These are phyloP conservation scores for Xiphophorus couchianus DNA, from an alignment of 2,113 vertebrate species.

Conservation along the genomic window DNA sequence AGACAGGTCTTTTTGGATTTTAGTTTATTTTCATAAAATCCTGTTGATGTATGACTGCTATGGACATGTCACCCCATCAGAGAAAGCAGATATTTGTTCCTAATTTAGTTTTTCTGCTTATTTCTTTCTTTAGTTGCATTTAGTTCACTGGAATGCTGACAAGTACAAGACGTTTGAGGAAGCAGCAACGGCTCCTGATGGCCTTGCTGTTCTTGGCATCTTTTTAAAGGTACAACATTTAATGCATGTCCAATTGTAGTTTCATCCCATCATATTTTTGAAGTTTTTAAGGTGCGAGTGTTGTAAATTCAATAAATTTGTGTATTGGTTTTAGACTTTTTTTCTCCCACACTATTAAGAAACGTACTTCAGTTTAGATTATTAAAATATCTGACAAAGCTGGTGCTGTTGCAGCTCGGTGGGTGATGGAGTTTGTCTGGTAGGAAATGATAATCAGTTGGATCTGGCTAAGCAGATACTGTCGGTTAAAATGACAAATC, in stretches of 20 bases:
- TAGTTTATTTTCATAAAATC: neutral
- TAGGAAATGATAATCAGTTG: no score
- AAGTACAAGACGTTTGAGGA: slow-evolving; percentile 90
- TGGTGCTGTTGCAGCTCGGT: neutral
- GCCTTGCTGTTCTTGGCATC: slow-evolving; percentile 92
- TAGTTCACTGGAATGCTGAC: slow-evolving; percentile 96
- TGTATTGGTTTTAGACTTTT: neutral
- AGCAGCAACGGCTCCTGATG: slow-evolving; percentile 87
- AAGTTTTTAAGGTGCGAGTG: neutral
- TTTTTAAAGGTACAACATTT: slow-evolving; percentile 89
- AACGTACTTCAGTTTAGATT: neutral
- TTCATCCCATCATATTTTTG: neutral
- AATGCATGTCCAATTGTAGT: neutral
- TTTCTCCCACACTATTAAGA: neutral
- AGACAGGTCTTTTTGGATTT: no score
- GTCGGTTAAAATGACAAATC: neutral
- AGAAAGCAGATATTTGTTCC: no score
- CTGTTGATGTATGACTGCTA: neutral
- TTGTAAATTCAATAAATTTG: neutral
- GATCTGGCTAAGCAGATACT: neutral
- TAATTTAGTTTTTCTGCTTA: neutral
- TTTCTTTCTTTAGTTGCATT: slow-evolving; percentile 85
- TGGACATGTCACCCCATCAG: no score
- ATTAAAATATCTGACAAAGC: neutral
- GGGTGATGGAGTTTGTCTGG: no score